Base-by-base conservation (phyloP, 2,888 invertebrate genomes). In the Tenthredo scrophulariae region DNA sequence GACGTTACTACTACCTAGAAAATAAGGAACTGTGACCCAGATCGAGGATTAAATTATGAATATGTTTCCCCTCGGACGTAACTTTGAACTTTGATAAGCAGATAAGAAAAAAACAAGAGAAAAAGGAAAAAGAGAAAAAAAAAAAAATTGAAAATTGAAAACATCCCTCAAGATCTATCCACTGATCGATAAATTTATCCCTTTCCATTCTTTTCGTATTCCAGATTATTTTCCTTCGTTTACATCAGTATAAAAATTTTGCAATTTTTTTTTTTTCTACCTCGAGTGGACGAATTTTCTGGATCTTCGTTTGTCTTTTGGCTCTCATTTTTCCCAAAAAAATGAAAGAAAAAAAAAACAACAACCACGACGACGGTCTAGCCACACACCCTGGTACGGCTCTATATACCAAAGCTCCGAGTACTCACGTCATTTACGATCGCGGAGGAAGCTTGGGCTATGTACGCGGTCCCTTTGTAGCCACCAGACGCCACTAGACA, bases 401-500 rank as follows among this genome's bases (percentile, higher is more conserved):
- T 26, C 7, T 33, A 67, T 67, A 33, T 15, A 67, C 33, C 13
- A 33, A 18, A 33, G 33, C 33, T 13, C 54, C 7, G 7, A 77
- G 50, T 77, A 18, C 33, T 50, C 77, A 22, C 15, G 77, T 54
- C 54, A 54, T 77, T 54, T 54, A 29, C 13, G 50, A 77, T 77
- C 50, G 29, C 33, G 33, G 18, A 26, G 50, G 18, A 26, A 18
- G 15, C 13, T 33, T 4, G 13, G 10, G 5, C 4, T 29, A 18
- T 33, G 7, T 33, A 29, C 10, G 77, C 50, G 77, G 54, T 77
- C 77, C 77, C 77, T 77, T 77, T 77, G 77, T 77, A 50, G 50
- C 77, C 54, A 77, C 77, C 29, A 77, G 77, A 74, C 74, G 74
- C 74, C 74, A 74, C 74, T 74, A 74, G 43, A 74, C 74, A 15